A percentile compares a stretch with the other conserved stretches of the same genome.
phyloP scores from a whole-genome alignment of 2,797 vertebrate species.

The Acanthopagrus latus region DNA sequence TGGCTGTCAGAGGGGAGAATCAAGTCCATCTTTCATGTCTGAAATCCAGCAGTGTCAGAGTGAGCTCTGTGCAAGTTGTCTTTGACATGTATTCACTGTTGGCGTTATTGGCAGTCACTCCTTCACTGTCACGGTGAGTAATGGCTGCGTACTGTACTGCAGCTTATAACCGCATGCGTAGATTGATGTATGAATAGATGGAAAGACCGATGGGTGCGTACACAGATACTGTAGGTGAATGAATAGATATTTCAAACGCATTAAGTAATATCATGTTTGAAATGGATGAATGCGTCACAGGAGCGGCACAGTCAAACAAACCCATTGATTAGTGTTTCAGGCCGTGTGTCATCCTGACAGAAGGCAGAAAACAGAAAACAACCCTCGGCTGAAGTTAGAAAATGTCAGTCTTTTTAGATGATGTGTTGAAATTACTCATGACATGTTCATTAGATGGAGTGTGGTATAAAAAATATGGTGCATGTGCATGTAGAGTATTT shows the following conservation, averaged over 20 bases:
- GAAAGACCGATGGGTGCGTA: conserved; percentile 27
- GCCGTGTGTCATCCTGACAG: background rate
- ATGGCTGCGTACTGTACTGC: conserved; percentile 28
- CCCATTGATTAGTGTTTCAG: conserved; percentile 24
- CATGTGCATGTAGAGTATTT: background rate
- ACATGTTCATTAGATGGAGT: background rate
- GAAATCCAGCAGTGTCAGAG: conserved; percentile 61
- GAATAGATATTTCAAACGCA: conserved; percentile 27
- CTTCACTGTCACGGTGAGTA: conserved; percentile 71
- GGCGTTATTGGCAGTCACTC: conserved; percentile 73
- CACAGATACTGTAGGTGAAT: conserved; percentile 34
- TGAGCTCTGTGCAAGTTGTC: conserved; percentile 61
- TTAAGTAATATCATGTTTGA: conserved; percentile 22
- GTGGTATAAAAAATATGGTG: background rate
- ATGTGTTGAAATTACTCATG: background rate
- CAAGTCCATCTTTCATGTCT: conserved; percentile 87
- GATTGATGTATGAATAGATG: conserved; percentile 43
- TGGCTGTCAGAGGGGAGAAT: conserved; percentile 55
- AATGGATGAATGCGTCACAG: conserved; percentile 7
- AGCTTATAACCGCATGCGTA: conserved; percentile 15
- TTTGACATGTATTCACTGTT: conserved; percentile 72
- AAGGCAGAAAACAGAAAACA: conserved; percentile 10
- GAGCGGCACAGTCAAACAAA: background rate
- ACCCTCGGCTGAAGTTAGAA: background rate
- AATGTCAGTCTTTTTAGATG: background rate